phyloP scores from a whole-genome alignment of 2,797 vertebrate genomes.

The Malacoctenus gilli region DNA sequence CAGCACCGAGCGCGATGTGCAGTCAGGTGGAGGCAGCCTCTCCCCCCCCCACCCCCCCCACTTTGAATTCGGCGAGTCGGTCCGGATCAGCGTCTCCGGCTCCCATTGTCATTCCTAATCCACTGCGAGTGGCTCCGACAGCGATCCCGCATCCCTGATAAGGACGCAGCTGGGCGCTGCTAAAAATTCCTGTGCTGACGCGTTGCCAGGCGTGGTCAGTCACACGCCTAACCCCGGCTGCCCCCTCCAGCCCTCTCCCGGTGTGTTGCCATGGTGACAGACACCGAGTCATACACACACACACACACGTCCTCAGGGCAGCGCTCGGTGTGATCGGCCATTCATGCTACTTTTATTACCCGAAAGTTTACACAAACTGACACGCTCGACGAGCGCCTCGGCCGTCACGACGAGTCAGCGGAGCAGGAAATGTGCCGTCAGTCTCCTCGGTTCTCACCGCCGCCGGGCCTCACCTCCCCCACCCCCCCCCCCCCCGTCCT shows the following conservation, averaged over 20 bases:
- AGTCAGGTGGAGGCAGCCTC: constrained; percentile 43
- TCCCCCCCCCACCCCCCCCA: constrained; percentile 46
- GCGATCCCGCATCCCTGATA: constrained; percentile 54
- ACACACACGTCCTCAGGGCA: constrained; percentile 40
- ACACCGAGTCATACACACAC: constrained; percentile 61
- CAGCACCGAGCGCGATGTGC: constrained; percentile 58
- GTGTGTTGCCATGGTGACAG: constrained; percentile 77
- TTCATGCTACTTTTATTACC: constrained; percentile 40
- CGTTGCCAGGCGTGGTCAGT: constrained; percentile 74
- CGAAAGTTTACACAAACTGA: constrained; percentile 50
- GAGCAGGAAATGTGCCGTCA: constrained; percentile 48
- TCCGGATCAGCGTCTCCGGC: constrained; percentile 49
- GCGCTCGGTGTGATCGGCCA: constrained; percentile 26
- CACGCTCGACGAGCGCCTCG: constrained; percentile 53
- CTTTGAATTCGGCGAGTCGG: constrained; percentile 50
- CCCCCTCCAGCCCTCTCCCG: constrained; percentile 59
- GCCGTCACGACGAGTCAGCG: constrained; percentile 36
- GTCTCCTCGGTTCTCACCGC: constrained; percentile 14
- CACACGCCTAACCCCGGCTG: constrained; percentile 64
- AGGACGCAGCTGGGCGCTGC: constrained; percentile 41
- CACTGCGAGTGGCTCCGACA: constrained; percentile 41
- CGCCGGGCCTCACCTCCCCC: neutral
- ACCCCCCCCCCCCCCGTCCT: neutral
- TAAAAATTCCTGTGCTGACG: constrained; percentile 66
- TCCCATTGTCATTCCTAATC: constrained; percentile 57